Percentiles rank a stretch among this genome's conserved stretches.
Evolutionary conservation across 2,797 vertebrate genomes (phyloP).

Genomic region (Mormyrus proboscirostris): DNA sequence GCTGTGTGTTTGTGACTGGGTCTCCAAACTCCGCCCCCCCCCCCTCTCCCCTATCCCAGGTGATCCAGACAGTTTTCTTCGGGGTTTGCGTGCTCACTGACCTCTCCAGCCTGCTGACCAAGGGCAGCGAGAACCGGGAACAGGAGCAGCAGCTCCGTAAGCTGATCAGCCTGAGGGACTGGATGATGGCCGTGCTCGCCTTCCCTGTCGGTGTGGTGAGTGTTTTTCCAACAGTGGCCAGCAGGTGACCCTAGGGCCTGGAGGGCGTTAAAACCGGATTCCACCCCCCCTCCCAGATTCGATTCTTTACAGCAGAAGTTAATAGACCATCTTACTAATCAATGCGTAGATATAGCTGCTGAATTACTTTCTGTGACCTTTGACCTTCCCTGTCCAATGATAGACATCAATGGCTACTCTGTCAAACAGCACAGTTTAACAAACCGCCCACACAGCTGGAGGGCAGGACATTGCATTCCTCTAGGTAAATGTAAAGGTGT

Average conservation of each 20-base stretch:
- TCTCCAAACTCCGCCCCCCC: background rate
- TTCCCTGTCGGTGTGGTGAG: slow-evolving; percentile 93
- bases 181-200: slow-evolving; percentile 89
- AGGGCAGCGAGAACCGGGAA: slow-evolving; percentile 80
- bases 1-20: background rate
- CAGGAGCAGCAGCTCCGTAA: slow-evolving; percentile 90
- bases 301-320: background rate
- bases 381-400: background rate
- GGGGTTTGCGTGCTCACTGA: slow-evolving; percentile 91
- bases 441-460: background rate
- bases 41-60: slow-evolving; percentile 55
- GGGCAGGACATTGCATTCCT: background rate
- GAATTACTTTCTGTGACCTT: background rate
- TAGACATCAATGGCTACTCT: background rate
- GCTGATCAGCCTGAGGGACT: slow-evolving; percentile 86
- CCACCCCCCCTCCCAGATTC: background rate
- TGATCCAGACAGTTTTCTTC: slow-evolving; percentile 93
- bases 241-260: background rate
- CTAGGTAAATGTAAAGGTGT: background rate
- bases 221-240: slow-evolving; percentile 24
- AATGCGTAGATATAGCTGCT: background rate
- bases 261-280: background rate
- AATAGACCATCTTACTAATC: background rate
- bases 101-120: slow-evolving; percentile 86
- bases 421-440: background rate